These are phyloP conservation scores for Drosophila melanica DNA, from an alignment of 1,140 invertebrate species.

Conservation along the genomic window DNA sequence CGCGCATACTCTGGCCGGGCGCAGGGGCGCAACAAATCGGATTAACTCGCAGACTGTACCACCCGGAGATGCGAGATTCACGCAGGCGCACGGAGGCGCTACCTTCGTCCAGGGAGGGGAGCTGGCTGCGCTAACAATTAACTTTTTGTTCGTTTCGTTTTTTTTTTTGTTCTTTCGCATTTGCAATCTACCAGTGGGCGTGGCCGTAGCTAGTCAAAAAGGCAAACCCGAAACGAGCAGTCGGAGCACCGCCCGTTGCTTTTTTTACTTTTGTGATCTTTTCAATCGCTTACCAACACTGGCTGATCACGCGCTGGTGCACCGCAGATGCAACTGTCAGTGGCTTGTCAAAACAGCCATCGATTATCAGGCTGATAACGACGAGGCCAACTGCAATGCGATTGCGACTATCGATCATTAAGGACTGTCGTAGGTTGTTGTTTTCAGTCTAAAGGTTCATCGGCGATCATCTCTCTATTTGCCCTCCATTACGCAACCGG, in stretches of 20 bases:
- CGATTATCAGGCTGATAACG: conserved; percentile 35
- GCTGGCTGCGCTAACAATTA: conserved; percentile 66
- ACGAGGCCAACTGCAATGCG: conserved; percentile 11
- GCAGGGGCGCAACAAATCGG: conserved; percentile 73
- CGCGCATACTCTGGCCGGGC: conserved; percentile 29
- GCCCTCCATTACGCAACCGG: conserved; percentile 25
- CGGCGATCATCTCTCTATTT: neutral
- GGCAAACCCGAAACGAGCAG: conserved; percentile 38
- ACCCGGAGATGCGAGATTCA: conserved; percentile 48
- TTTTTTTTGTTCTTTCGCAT: conserved; percentile 16
- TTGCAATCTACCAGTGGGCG: conserved; percentile 26
- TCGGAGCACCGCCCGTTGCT: conserved; percentile 17
- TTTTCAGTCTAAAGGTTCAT: neutral
- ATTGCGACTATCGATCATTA: conserved; percentile 14
- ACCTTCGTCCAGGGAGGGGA: conserved; percentile 26
- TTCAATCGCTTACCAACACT: conserved; percentile 59
- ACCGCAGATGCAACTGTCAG: conserved; percentile 49
- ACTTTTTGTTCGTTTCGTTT: conserved; percentile 66
- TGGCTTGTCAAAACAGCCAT: conserved; percentile 64
- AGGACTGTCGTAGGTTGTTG: conserved; percentile 2
- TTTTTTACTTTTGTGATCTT: conserved; percentile 9
- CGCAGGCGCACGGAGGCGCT: conserved; percentile 61
- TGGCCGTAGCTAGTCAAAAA: conserved; percentile 29
- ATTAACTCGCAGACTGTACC: conserved; percentile 77
- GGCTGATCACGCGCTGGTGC: neutral